Evolutionary conservation across 1,140 invertebrate species (phyloP), one percentile per base, ranked within the genome.

Genomic region (Drosophila pseudoobscura): DNA sequence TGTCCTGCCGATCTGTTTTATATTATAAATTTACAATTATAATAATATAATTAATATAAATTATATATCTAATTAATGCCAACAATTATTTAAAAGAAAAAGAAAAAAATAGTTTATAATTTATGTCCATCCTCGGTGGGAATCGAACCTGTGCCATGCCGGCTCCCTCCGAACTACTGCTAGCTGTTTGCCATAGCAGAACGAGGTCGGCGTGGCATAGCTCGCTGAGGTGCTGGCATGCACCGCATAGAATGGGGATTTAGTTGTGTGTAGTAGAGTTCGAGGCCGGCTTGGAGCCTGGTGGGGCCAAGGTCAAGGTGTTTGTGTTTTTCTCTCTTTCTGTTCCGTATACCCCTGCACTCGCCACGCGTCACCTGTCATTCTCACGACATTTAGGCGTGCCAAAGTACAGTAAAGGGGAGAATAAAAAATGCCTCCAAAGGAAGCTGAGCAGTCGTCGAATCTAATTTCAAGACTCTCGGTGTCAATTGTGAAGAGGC

Each of bases 381-480:
- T 39, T 39, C 11, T 39, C 35, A 39, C 35, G 35, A 39, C 35
- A 39, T 39, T 24, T 24, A 49, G 11, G n/a, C 4, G 29, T 41
- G 50, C 50, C 50, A 31, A 52, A 31, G 22, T 45, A 45, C 26
- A 29, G 24, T 26, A n/a, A 31, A 29, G 50, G 31, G 24, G 52
- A 62, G 52, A 26, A 62, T 45, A 58, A 61, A 58, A 61, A 26
- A 41, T 41, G 2, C 58, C 59, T 62, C 59, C 44, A 55, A 62
- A 62, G 59, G 59, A 62, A 62, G 59, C 59, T 62, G 59, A 62
- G 57, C 31, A 55, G 50, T 62, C 59, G 59, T 62, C 31, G 59
- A 63, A 63, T 64, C 2, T 64, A 8, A 66, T 66, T 63, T 63
- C 58, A 51, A 64, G 60, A 64, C 45, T 47, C 64, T 66, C 63